Percentiles rank a stretch among this genome's conserved stretches.
Conservation (phyloP, 2,888 invertebrate species). For the Drosophila nigricruria region DNA sequence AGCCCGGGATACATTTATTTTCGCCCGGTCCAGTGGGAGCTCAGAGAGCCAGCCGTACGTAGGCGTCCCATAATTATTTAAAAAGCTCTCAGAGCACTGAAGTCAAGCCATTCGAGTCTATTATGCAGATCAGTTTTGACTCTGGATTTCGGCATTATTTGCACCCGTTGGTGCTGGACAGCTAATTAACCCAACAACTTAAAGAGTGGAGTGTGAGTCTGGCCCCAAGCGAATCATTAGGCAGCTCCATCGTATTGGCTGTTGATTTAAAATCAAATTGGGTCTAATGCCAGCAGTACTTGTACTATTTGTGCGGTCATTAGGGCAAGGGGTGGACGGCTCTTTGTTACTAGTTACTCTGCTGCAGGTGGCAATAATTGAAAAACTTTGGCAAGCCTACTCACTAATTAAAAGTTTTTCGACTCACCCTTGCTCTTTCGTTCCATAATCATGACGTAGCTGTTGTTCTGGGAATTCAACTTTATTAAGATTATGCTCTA, state of each 20-base stretch:
- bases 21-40: constrained; percentile 1
- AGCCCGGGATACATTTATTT: constrained; percentile 63
- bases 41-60: background rate
- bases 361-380: constrained; percentile 77
- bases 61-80: constrained; percentile 51
- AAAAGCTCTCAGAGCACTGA: constrained; percentile 34
- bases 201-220: constrained; percentile 12
- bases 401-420: constrained; percentile 76
- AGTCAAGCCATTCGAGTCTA: constrained; percentile 43
- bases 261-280: constrained; percentile 74
- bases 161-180: constrained; percentile 51
- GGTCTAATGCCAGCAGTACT: constrained; percentile 37
- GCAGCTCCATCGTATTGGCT: constrained; percentile 51
- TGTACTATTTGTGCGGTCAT: constrained; percentile 49
- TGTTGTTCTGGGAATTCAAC: constrained; percentile 54
- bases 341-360: constrained; percentile 1
- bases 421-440: constrained; percentile 4
- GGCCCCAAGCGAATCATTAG: constrained; percentile 64
- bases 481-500: constrained; percentile 51
- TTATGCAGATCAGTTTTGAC: constrained; percentile 67
- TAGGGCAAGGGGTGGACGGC: constrained; percentile 25
- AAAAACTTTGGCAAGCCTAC: constrained; percentile 73
- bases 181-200: constrained; percentile 59
- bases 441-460: constrained; percentile 37
- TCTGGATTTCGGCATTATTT: constrained; percentile 52